phyloP scores from a whole-genome alignment of 2,888 invertebrate genomes.

The Cryptus armator region DNA sequence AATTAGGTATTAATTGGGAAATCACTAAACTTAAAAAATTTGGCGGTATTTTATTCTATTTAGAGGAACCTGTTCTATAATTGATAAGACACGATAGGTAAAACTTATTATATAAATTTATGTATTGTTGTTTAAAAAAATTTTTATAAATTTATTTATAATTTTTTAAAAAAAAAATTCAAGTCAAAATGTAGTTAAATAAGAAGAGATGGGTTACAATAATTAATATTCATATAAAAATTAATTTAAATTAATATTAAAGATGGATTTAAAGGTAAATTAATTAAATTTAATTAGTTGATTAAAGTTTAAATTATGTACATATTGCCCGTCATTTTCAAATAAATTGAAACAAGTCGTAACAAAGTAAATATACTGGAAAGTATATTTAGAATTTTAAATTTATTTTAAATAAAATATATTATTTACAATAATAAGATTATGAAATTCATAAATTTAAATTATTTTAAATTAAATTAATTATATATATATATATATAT shows the following conservation, averaged over 20 bases:
- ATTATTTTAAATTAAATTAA: conserved; percentile 51
- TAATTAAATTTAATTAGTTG: conserved; percentile 86
- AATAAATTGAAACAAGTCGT: conserved; percentile 91
- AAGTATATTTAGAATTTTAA: conserved; percentile 89
- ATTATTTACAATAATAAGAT: conserved; percentile 90
- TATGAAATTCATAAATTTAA: conserved; percentile 85
- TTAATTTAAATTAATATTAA: conserved; percentile 85
- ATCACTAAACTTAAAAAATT: conserved; percentile 90
- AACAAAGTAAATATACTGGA: conserved; percentile 93
- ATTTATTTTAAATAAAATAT: conserved; percentile 87
- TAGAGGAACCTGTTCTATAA: conserved; percentile 90
- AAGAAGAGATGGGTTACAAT: too few species aligned
- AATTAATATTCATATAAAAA: conserved; percentile 87
- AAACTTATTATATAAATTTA: conserved; percentile 86
- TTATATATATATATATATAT: conserved; percentile 66
- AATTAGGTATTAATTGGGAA: too few species aligned
- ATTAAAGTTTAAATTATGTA: conserved; percentile 90
- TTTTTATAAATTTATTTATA: conserved; percentile 85
- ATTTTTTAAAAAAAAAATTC: conserved; percentile 85
- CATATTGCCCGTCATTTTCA: conserved; percentile 93
- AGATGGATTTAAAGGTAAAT: conserved; percentile 90
- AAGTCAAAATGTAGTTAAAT: conserved; percentile 91
- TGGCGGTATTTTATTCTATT: conserved; percentile 90
- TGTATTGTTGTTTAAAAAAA: conserved; percentile 84
- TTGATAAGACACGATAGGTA: conserved; percentile 89